These are phyloP conservation scores for Chamaetylas fuelleborni DNA, from an alignment of 2,113 vertebrate species.

Conservation along the genomic window DNA sequence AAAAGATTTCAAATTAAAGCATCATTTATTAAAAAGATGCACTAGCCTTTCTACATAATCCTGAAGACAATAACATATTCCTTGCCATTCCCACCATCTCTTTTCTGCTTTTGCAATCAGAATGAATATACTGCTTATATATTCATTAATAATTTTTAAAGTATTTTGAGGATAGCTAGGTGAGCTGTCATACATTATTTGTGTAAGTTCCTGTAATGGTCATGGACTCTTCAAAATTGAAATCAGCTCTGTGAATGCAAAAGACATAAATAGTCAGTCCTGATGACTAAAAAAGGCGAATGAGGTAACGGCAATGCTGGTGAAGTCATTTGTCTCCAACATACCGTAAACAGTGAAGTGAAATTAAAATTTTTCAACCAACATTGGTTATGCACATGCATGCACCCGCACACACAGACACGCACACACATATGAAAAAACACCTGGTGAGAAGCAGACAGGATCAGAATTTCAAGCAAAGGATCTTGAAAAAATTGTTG, in stretches of 20 bases:
- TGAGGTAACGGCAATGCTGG: constrained; percentile 52
- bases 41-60: neutral
- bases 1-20: neutral
- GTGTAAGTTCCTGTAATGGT: constrained; percentile 46
- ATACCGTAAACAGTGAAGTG: constrained; percentile 61
- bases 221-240: constrained; percentile 64
- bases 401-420: neutral
- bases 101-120: constrained; percentile 67
- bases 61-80: neutral
- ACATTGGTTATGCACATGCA: neutral
- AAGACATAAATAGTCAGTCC: constrained; percentile 63
- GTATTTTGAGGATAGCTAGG: constrained; percentile 51
- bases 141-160: constrained; percentile 35
- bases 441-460: constrained; percentile 58
- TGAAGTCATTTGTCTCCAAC: constrained; percentile 68
- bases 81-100: neutral
- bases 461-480: constrained; percentile 53
- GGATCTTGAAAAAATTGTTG: neutral
- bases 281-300: constrained; percentile 73
- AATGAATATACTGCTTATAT: constrained; percentile 24
- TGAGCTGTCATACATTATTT: constrained; percentile 60
- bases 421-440: neutral
- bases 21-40: neutral
- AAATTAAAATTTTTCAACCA: constrained; percentile 68
- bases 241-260: constrained; percentile 64